Evolutionary conservation across 2,888 invertebrate species (phyloP).

Genomic region (Lepidochrysops patricia): DNA sequence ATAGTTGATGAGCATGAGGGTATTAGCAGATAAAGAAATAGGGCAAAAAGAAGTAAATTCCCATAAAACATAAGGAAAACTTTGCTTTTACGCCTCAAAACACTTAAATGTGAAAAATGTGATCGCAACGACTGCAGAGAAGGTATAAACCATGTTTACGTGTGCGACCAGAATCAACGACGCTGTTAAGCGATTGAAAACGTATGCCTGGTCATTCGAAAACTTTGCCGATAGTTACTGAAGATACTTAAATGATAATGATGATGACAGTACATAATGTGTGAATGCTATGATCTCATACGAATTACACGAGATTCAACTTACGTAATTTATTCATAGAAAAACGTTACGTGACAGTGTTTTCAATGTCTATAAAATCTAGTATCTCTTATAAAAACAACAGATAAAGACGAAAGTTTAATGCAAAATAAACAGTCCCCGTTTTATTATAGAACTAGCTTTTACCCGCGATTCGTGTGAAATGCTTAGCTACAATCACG

Average conservation of each 20-base stretch:
- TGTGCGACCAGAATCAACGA: too few species aligned
- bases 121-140: too few species aligned
- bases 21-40: too few species aligned
- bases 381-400: neutral
- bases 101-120: too few species aligned
- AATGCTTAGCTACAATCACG: slow-evolving; percentile 8
- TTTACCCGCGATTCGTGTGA: neutral
- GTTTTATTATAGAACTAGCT: neutral
- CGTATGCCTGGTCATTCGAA: too few species aligned
- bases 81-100: too few species aligned
- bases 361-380: neutral
- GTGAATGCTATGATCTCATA: neutral
- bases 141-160: too few species aligned
- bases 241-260: neutral
- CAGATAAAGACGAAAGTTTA: neutral
- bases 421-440: neutral
- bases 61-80: too few species aligned
- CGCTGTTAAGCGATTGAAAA: too few species aligned
- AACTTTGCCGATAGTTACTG: too few species aligned
- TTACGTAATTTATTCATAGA: neutral
- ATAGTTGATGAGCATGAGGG: too few species aligned
- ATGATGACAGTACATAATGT: neutral
- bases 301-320: neutral
- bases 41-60: neutral
- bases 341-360: neutral